Conservation (phyloP, 1,140 invertebrate genomes). For the Anastatus disparis region DNA sequence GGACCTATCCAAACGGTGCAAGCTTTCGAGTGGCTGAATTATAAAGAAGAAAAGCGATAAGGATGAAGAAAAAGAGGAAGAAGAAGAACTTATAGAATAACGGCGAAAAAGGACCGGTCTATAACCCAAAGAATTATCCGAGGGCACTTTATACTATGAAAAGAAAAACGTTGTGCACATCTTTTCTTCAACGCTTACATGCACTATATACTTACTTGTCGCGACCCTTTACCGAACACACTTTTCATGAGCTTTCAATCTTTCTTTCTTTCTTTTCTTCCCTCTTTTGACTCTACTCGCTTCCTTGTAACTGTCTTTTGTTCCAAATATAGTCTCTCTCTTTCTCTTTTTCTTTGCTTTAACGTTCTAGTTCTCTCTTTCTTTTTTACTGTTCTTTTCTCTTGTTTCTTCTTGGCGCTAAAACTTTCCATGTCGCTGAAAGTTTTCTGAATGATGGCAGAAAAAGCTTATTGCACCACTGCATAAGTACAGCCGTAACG, state of each 20-base stretch:
- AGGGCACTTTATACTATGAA: too few relatives aligned
- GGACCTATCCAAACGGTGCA: slow-evolving; percentile 11
- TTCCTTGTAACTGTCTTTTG: slow-evolving; percentile 25
- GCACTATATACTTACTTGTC: not conserved
- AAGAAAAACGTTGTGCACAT: slow-evolving; percentile 28
- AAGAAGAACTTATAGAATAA: too few relatives aligned
- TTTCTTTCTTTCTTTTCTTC: not conserved
- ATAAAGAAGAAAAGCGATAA: too few relatives aligned
- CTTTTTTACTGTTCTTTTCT: not conserved
- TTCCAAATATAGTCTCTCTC: not conserved
- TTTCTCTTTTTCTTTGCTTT: not conserved
- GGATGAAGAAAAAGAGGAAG: too few relatives aligned
- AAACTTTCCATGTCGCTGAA: not conserved
- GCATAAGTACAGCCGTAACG: not conserved
- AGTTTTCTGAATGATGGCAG: not conserved
- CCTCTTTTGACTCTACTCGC: not conserved
- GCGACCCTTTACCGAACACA: not conserved
- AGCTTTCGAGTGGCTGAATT: not conserved
- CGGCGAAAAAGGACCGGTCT: not conserved
- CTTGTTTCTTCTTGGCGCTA: not conserved
- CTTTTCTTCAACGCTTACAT: slow-evolving; percentile 16
- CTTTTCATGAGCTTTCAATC: slow-evolving; percentile 23
- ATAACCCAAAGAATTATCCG: too few relatives aligned
- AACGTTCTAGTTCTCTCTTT: too few relatives aligned
- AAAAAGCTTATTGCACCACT: not conserved